Conservation (phyloP, 2,797 vertebrate genomes). For the Falco peregrinus region DNA sequence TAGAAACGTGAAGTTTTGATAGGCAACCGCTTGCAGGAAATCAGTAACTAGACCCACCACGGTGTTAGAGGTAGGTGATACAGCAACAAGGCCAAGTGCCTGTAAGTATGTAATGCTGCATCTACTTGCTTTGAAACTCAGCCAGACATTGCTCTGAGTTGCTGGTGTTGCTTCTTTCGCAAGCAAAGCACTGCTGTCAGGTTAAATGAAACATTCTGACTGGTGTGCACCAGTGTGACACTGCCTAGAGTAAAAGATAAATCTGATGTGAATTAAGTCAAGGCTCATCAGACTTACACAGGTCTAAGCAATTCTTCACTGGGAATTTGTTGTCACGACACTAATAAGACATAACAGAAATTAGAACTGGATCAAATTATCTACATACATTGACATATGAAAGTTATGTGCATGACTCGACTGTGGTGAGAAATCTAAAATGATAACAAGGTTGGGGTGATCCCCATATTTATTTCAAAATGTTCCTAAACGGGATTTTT, state of each 20-base stretch:
- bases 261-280: slow-evolving; percentile 52
- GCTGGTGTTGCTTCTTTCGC: neutral
- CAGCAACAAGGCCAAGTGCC: neutral
- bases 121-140: neutral
- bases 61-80: neutral
- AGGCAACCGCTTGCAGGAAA: neutral
- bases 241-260: neutral
- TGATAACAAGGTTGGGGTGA: neutral
- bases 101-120: rapidly evolving
- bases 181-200: neutral
- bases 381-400: neutral
- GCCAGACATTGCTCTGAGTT: neutral
- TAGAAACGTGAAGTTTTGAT: neutral
- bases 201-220: neutral
- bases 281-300: slow-evolving; percentile 18
- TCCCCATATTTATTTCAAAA: neutral
- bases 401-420: neutral
- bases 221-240: neutral
- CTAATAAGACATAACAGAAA: slow-evolving; percentile 28
- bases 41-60: neutral
- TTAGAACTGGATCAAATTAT: slow-evolving; percentile 24
- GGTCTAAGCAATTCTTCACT: neutral
- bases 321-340: neutral
- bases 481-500: neutral
- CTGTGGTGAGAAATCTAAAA: neutral